These are phyloP conservation scores for Vulpes ferrilata DNA, from an alignment of 2,113 vertebrate genomes.

Conservation along the genomic window DNA sequence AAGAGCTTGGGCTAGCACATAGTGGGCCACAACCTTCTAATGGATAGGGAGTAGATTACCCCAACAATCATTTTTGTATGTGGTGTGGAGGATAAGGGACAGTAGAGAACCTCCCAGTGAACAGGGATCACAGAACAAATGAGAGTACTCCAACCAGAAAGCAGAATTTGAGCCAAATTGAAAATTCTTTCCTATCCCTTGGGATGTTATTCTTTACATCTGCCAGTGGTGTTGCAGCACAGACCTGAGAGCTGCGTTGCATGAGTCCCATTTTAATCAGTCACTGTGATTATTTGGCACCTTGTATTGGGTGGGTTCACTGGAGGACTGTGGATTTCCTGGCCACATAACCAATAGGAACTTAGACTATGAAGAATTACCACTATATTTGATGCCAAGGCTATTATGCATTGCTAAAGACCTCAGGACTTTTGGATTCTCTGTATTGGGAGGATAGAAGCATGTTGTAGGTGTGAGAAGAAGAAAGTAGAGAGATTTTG, in stretches of 20 bases:
- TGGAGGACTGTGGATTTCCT: not conserved
- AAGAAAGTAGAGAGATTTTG: not conserved
- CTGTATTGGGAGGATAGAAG: not conserved
- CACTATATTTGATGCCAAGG: not conserved
- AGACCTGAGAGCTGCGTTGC: not conserved
- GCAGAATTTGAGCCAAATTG: not conserved
- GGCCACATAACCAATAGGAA: not conserved
- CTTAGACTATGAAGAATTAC: not conserved
- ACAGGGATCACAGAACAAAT: not conserved
- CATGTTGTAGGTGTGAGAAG: not conserved
- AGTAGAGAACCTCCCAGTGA: not conserved
- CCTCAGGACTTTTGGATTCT: not conserved
- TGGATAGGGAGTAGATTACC: not conserved
- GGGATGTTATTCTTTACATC: not conserved
- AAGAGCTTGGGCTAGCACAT: not conserved
- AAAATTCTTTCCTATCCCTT: rapidly evolving
- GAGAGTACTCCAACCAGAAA: not conserved
- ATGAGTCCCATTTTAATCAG: not conserved
- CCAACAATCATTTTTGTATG: not conserved
- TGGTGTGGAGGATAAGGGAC: no score
- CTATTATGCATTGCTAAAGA: not conserved
- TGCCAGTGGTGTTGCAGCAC: not conserved
- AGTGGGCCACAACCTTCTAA: not conserved
- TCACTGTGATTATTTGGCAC: not conserved
- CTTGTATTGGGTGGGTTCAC: rapidly evolving